phyloP scores from a whole-genome alignment of 2,888 invertebrate genomes.

The Malthinus seriepunctatus region DNA sequence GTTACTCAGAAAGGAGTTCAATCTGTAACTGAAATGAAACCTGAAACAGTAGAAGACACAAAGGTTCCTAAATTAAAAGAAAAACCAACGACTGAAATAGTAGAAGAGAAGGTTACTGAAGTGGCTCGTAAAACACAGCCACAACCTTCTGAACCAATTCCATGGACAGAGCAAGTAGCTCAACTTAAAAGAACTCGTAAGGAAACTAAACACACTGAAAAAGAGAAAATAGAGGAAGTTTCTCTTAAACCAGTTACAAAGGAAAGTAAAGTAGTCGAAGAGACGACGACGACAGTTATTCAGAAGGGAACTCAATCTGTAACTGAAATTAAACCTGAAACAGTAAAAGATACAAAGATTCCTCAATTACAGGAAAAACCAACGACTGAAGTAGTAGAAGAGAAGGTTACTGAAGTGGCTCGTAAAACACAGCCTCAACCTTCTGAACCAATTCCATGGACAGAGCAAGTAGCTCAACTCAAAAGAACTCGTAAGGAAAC shows the following conservation, averaged over 20 bases:
- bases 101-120: not conserved
- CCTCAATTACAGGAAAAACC: not conserved
- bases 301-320: no score
- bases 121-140: no score
- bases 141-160: constrained; percentile 34
- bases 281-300: no score
- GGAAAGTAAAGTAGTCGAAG: not conserved
- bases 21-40: no score
- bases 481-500: constrained; percentile 52
- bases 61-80: not conserved
- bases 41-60: not conserved
- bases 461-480: constrained; percentile 62
- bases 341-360: no score
- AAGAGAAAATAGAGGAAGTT: constrained; percentile 40
- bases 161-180: constrained; percentile 66
- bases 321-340: no score
- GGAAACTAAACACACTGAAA: constrained; percentile 48
- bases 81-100: not conserved
- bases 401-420: no score
- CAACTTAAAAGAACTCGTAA: constrained; percentile 54
- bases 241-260: constrained; percentile 19
- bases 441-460: constrained; percentile 55
- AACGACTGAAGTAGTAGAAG: constrained; percentile 19
- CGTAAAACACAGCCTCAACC: not conserved
- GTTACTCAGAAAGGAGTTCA: no score